A percentile compares a stretch with the other conserved stretches of the same genome.
These are phyloP conservation scores for Phortica variegata DNA, from an alignment of 1,140 invertebrate species.

Conservation along the genomic window DNA sequence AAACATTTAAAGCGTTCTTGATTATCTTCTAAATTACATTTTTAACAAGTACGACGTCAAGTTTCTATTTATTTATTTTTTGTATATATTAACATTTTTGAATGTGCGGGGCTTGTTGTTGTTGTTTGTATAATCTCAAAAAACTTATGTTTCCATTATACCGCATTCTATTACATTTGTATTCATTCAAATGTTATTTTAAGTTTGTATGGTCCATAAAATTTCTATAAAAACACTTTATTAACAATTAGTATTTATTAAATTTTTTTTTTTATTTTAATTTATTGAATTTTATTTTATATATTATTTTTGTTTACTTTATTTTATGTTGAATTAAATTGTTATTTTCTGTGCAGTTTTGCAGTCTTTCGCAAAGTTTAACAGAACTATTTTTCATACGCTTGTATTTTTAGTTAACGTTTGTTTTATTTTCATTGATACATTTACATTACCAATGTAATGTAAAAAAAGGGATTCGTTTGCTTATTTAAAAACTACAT, in stretches of 20 bases:
- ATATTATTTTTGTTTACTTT: constrained; percentile 9
- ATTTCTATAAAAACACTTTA: constrained; percentile 36
- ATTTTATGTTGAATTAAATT: constrained; percentile 25
- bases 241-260: constrained; percentile 18
- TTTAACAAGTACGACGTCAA: too few species aligned
- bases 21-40: constrained; percentile 15
- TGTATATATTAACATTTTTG: constrained; percentile 19
- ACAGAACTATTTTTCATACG: background rate
- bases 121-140: constrained; percentile 2
- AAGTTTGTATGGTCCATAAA: constrained; percentile 39
- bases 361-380: background rate
- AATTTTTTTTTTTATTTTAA: constrained; percentile 27
- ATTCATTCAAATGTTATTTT: background rate
- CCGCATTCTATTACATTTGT: background rate
- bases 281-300: constrained; percentile 1
- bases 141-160: constrained; percentile 1
- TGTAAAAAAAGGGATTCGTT: too few species aligned
- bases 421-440: constrained; percentile 16
- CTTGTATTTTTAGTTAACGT: constrained; percentile 8
- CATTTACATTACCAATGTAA: too few species aligned
- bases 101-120: background rate
- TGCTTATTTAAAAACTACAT: constrained; percentile 50
- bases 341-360: background rate
- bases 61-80: constrained; percentile 17
- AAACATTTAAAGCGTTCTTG: constrained; percentile 53